Percentiles rank a stretch among this genome's conserved stretches.
These are phyloP conservation scores for Zosterops pallidus DNA, from an alignment of 2,113 vertebrate genomes.

Conservation along the genomic window DNA sequence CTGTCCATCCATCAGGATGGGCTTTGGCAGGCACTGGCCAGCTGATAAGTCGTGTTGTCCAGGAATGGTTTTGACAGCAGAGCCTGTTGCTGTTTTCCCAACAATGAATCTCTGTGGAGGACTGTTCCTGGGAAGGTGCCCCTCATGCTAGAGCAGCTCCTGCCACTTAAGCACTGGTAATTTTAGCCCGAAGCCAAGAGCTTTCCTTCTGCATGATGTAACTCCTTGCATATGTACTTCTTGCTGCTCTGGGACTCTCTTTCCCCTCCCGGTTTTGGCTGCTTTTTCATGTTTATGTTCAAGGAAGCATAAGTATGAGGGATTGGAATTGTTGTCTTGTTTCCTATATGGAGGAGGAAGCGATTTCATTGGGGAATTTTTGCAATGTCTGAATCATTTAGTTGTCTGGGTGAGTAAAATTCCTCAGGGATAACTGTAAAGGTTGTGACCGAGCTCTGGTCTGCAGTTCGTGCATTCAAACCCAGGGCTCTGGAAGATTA, in stretches of 20 bases:
- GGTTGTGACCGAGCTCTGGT: constrained; percentile 15
- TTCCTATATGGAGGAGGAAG: constrained; percentile 38
- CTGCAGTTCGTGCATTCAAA: background rate
- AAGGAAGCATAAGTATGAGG: constrained; percentile 36
- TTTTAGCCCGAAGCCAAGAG: background rate
- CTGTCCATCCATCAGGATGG: fast-evolving
- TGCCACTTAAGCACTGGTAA: background rate
- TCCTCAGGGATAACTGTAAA: constrained; percentile 10
- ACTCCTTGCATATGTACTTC: constrained; percentile 31
- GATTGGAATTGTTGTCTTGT: constrained; percentile 51
- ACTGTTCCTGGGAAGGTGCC: background rate
- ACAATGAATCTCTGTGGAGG: fast-evolving
- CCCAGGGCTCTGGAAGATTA: constrained; percentile 14
- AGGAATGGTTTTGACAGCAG: background rate
- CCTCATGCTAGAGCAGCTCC: background rate
- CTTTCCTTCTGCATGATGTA: constrained; percentile 40
- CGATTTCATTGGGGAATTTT: constrained; percentile 14
- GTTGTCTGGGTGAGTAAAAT: constrained; percentile 55
- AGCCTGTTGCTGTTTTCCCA: fast-evolving
- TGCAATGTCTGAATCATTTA: constrained; percentile 44
- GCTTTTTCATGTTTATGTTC: constrained; percentile 43
- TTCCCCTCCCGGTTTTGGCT: constrained; percentile 1
- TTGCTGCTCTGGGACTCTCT: constrained; percentile 36
- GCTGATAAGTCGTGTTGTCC: background rate
- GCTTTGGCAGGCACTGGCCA: fast-evolving